These are phyloP conservation scores for Acanthurus tractus DNA, from an alignment of 2,797 vertebrate species.

Conservation along the genomic window DNA sequence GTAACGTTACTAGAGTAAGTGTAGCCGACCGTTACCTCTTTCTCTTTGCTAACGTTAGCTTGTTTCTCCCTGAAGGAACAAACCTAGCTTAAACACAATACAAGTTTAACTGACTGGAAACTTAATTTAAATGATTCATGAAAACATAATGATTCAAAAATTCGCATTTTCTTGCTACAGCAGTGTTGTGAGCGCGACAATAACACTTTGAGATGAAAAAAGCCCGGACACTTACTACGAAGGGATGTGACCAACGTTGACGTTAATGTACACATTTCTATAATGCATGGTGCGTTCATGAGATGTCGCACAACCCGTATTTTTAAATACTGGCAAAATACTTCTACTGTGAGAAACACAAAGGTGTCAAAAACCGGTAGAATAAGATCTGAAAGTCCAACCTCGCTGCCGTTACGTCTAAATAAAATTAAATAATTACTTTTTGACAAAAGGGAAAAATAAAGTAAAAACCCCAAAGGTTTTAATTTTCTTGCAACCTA, in stretches of 20 bases:
- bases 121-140: too few relatives aligned
- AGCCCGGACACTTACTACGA: not conserved
- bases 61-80: not conserved
- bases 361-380: not conserved
- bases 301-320: fast-evolving
- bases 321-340: not conserved
- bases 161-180: not conserved
- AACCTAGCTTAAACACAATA: not conserved
- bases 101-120: not conserved
- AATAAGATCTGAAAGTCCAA: not conserved
- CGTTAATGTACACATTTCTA: not conserved
- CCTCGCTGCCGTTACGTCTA: not conserved
- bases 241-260: not conserved
- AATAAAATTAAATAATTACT: not conserved
- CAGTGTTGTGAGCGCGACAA: not conserved
- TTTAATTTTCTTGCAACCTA: not conserved
- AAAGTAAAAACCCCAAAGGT: too few relatives aligned
- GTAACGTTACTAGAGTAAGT: too few relatives aligned
- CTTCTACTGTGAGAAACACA: fast-evolving
- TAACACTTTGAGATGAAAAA: not conserved
- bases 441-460: too few relatives aligned
- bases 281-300: not conserved
- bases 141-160: too few relatives aligned
- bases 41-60: not conserved
- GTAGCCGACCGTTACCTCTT: too few relatives aligned